Base-by-base conservation (phyloP, 2,797 vertebrate genomes). In the Xiphorhynchus erythropygius region DNA sequence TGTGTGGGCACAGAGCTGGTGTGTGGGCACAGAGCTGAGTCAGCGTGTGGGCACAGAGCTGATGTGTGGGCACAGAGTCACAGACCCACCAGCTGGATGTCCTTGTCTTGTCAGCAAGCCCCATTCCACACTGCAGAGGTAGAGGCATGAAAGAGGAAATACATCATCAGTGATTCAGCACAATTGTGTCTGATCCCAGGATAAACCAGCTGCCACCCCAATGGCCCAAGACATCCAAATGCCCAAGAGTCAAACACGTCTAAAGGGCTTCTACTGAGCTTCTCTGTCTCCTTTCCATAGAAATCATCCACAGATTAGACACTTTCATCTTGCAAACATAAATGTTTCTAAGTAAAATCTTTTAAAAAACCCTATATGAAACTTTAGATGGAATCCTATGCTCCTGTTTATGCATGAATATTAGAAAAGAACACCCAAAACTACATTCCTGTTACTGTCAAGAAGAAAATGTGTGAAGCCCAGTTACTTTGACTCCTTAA, bases 21-120 rank as follows among this genome's bases (percentile, higher is more conserved):
- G 32, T n/a, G 32, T 6, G 32, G 19, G 32, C 7, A 55, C 52
- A 53, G 28, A 53, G 52, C 30, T 32, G 52, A 10, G 25, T 27
- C 15, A 27, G 52, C 32, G 30, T n/a, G 53, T 9, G 53, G 32
- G 52, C 33, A 13, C 57, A 50, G 35, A 41, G 23, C 30, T 9
- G 11, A 4, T 2, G 15, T 5, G 11, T 13, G 35, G 39, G 44
- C 44, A 59, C 3, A 1, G 30, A 50, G 44, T 32, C 2, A 0
- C 16, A 44, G 44, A 53, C 30, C 18, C 30, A 32, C 16, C 37
- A 59, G 3, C 4, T 5, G 28, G 24, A 24, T 27, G 10, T 27
- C 8, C 1, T 30, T 25, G n/a, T 4, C 68, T 8, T 13, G 7
- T 13, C 60, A 30, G 39, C 2, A 2, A 73, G n/a, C n/a, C 60